Evolutionary conservation across 1,140 invertebrate species (phyloP), one percentile per base, ranked within the genome.

Genomic region (Drosophila nigromelanica): DNA sequence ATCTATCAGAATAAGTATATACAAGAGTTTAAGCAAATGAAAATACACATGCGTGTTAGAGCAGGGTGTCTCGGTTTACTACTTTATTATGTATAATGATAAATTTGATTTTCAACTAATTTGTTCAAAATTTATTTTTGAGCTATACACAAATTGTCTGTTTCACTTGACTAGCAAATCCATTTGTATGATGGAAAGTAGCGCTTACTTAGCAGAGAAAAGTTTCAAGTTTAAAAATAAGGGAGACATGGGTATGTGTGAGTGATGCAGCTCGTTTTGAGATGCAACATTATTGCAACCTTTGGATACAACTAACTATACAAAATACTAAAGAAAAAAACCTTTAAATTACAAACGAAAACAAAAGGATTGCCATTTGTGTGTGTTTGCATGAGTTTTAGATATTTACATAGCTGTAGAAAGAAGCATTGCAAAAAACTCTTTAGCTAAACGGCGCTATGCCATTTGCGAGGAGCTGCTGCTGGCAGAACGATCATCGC

Each of bases 201-300:
- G 60, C 39, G 18, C 18, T 66, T 42, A 43, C 37, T 42, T 30
- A 59, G 45, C 27, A 59, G 37, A 37, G 43, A 47, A 37, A 56
- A 45, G 51, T 55, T 67, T 59, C 21, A 59, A 35, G 21, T 35
- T 40, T 37, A 37, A 68, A 59, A 51, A 33, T 42, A 68, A 63
- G 12, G 35, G 54, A 37, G 24, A 61, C 24, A 54, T 56, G 60
- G 58, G 60, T 70, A 14, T 66, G 45, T 80, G 51, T 76, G 71
- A 78, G 82, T 89, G 83, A 87, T 89, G 83, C 72, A 89, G 83
- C 85, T 80, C 82, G 75, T 63, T 80, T 69, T 63, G 72, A 89
- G 79, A 87, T 75, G 82, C 82, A 87, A 87, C 82, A 89, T 80
- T 87, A 87, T 87, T 87, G 83, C 83, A 89, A 87, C 83, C 68